Evolutionary conservation across 2,888 invertebrate species (phyloP).

Genomic region (Tribolium freemani): DNA sequence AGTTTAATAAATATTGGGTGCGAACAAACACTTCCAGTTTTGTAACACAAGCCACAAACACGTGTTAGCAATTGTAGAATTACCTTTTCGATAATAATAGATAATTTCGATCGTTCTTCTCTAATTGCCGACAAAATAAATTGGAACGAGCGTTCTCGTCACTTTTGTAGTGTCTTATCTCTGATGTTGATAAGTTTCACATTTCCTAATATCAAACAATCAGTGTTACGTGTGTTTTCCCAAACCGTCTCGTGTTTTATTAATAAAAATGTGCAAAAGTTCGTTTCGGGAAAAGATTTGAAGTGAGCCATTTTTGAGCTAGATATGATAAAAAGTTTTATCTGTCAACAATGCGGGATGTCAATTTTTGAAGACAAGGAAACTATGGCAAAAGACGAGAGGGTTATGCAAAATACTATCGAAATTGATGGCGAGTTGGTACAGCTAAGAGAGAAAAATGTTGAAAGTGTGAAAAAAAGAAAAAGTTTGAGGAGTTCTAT

Average conservation of each 20-base stretch:
- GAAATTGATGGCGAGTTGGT: slow-evolving; percentile 32
- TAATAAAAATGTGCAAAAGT: not conserved
- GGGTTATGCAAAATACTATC: not conserved
- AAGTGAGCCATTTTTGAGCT: too few relatives aligned
- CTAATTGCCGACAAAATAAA: slow-evolving; percentile 27
- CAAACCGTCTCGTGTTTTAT: not conserved
- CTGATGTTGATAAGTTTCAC: slow-evolving; percentile 22
- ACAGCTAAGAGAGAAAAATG: slow-evolving; percentile 4
- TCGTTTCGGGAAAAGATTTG: too few relatives aligned
- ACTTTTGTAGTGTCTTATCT: slow-evolving; percentile 29
- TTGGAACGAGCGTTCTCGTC: not conserved
- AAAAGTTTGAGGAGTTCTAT: slow-evolving; percentile 28
- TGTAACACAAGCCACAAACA: not conserved
- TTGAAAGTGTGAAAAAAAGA: not conserved
- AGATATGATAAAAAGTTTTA: not conserved
- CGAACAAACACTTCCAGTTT: too few relatives aligned
- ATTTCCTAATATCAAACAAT: slow-evolving; percentile 34
- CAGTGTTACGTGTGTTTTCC: slow-evolving; percentile 9
- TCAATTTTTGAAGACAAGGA: not conserved
- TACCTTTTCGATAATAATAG: slow-evolving; percentile 7
- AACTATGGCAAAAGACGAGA: not conserved
- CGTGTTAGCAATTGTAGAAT: not conserved
- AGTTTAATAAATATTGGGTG: too few relatives aligned
- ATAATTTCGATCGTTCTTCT: slow-evolving; percentile 1
- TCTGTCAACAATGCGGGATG: not conserved